Evolutionary conservation across 2,888 invertebrate species (phyloP).

Genomic region (Poecilobothrus nobilitatus): DNA sequence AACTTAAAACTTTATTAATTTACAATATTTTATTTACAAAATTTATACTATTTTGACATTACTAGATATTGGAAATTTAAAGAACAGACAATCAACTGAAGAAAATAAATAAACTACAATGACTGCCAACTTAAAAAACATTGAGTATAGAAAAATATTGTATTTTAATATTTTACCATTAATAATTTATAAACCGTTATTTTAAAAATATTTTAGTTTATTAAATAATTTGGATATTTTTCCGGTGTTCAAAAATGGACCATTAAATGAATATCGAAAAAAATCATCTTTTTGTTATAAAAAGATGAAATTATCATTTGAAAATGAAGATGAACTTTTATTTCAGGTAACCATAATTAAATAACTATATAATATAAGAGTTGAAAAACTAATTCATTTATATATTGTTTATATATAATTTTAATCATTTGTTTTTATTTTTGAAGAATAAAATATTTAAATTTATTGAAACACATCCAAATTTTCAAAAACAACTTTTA

Average conservation of each 20-base stretch:
- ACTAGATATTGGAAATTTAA: too few species aligned
- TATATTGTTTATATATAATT: too few species aligned
- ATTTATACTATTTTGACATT: too few species aligned
- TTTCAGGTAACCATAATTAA: slow-evolving; percentile 43
- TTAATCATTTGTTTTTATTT: too few species aligned
- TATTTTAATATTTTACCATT: neutral
- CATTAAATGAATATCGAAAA: slow-evolving; percentile 54
- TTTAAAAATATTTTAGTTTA: slow-evolving; percentile 23
- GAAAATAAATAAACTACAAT: too few species aligned
- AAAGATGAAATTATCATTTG: slow-evolving; percentile 48
- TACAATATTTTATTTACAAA: too few species aligned
- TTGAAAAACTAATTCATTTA: slow-evolving; percentile 8
- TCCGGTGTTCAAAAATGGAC: slow-evolving; percentile 55
- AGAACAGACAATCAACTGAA: too few species aligned
- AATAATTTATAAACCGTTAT: neutral
- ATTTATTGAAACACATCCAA: slow-evolving; percentile 51
- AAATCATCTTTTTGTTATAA: slow-evolving; percentile 62
- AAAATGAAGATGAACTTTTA: slow-evolving; percentile 47
- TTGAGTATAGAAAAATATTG: too few species aligned
- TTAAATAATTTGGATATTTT: slow-evolving; percentile 43
- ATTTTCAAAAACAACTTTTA: slow-evolving; percentile 48
- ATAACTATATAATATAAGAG: neutral
- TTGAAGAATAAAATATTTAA: slow-evolving; percentile 51
- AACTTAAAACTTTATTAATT: too few species aligned
- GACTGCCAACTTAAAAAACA: too few species aligned